Conservation (phyloP, 2,113 vertebrate genomes). For the Ciconia boyciana region DNA sequence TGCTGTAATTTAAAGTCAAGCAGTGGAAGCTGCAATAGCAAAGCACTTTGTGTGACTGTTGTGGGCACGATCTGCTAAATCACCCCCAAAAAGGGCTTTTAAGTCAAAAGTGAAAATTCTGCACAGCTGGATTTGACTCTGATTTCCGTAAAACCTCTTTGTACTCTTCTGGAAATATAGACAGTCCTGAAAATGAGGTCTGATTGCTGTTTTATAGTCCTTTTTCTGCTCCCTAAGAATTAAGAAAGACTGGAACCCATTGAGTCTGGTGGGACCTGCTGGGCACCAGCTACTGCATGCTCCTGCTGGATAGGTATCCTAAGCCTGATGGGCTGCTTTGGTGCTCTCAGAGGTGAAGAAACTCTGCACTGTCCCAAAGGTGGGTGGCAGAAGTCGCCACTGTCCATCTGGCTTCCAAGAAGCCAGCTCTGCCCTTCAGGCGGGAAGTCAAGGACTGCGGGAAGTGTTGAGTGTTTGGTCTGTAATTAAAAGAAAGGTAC, state of each 20-base stretch:
- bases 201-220: background rate
- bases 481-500: conserved; percentile 81
- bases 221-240: background rate
- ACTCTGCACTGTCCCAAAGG: background rate
- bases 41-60: rapidly evolving
- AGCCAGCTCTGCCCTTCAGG: conserved; percentile 46
- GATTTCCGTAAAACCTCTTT: background rate
- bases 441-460: conserved; percentile 35
- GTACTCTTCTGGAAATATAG: background rate
- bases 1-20: background rate
- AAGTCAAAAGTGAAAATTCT: background rate
- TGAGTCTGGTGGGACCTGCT: background rate
- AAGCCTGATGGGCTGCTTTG: background rate
- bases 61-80: background rate
- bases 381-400: background rate
- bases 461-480: conserved; percentile 59
- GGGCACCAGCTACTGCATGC: background rate
- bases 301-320: background rate
- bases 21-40: background rate
- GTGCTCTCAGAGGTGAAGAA: background rate
- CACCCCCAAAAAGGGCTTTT: background rate
- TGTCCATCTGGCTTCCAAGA: background rate
- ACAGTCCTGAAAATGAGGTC: background rate
- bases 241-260: background rate
- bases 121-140: background rate